Evolutionary conservation across 1,140 invertebrate species (phyloP), one percentile per base, ranked within the genome.

Genomic region (Drosophila bocqueti): DNA sequence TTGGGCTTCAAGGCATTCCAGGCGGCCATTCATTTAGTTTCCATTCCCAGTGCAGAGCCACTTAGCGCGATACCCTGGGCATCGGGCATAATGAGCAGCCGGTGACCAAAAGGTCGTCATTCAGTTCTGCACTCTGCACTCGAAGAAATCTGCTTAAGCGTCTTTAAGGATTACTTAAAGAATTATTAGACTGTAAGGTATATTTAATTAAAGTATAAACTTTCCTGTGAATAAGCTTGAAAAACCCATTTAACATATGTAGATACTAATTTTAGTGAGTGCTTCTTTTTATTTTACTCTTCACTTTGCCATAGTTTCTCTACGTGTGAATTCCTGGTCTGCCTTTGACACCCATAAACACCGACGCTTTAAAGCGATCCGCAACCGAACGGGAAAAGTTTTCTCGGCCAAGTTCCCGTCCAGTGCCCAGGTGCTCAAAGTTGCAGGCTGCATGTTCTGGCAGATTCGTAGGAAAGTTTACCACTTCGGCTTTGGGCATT

Each of bases 11-110:
- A 77, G 72, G 58, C 83, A 66, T 63, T 64, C 49, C 42, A 61
- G 63, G 63, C 74, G 61, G 61, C 73, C 69, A 76, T 86, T 86
- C 76, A 83, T 82, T 66, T 74, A 76, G 76, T 64, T 81, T 67
- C 34, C 62, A 46, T 65, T 67, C 64, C 36, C 62, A 65, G 52
- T 75, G 82, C 78, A 68, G 42, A 58, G 83, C 43, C 74, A 67
- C 73, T 80, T 74, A 61, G 60, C 38, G 50, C 63, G 40, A 68
- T 71, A 71, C 63, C 67, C 67, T 71, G 52, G 46, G 40, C 64
- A 67, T 45, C 54, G 54, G 55, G 61, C 73, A 66, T 83, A 83
- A 83, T 80, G 72, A 87, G 83, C 58, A 62, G 55, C 24, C 45
- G 43, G 43, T 47, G 29, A 50, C 15, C 66, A 16, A 52, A 24